Evolutionary conservation across 2,113 vertebrate genomes (phyloP).

Genomic region (Notarius quadriscutis): DNA sequence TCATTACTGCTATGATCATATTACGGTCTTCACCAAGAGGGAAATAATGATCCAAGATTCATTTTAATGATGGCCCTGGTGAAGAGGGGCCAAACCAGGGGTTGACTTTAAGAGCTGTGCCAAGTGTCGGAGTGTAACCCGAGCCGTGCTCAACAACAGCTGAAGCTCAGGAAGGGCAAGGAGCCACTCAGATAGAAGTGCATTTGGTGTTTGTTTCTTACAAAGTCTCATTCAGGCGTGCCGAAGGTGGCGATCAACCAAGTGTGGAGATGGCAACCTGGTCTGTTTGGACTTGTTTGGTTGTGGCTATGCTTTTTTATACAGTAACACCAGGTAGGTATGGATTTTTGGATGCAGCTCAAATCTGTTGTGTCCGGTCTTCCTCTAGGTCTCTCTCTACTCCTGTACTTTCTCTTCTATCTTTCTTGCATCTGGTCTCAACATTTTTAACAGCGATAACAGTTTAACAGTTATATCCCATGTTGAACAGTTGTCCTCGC

Average conservation of each 20-base stretch:
- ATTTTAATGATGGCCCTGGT: slow-evolving; percentile 24
- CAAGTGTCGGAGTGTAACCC: slow-evolving; percentile 71
- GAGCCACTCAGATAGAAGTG: slow-evolving; percentile 61
- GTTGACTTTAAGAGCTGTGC: slow-evolving; percentile 67
- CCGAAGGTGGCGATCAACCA: slow-evolving; percentile 34
- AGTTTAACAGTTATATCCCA: neutral
- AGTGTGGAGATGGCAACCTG: slow-evolving; percentile 56
- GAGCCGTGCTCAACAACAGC: slow-evolving; percentile 70
- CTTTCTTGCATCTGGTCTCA: neutral
- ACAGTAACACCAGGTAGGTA: slow-evolving; percentile 63
- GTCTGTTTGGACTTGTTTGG: slow-evolving; percentile 56
- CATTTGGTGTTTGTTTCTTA: slow-evolving; percentile 60
- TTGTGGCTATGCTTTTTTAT: slow-evolving; percentile 54
- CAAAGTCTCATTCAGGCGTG: slow-evolving; percentile 53
- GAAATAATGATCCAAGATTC: slow-evolving; percentile 8
- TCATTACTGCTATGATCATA: neutral
- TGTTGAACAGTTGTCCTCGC: neutral
- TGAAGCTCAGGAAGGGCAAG: slow-evolving; percentile 56
- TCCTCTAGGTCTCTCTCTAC: neutral
- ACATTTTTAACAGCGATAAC: neutral
- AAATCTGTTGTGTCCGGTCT: neutral
- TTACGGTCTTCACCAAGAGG: neutral
- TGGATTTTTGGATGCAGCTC: neutral
- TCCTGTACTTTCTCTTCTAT: neutral
- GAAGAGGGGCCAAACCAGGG: slow-evolving; percentile 57